Evolutionary conservation across 1,140 invertebrate species (phyloP).

Genomic region (Cotesia typhae): DNA sequence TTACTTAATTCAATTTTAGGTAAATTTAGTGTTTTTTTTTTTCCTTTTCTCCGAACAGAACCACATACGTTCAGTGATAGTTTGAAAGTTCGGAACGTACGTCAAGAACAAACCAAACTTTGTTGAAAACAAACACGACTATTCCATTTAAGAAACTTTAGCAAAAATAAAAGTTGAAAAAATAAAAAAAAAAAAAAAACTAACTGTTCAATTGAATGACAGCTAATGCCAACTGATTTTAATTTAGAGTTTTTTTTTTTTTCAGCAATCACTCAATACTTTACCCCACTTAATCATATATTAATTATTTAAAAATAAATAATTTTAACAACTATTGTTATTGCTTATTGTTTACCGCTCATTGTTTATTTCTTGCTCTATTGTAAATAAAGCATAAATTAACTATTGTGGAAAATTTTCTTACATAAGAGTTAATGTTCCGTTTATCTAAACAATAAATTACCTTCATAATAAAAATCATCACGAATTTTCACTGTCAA

Average conservation of each 20-base stretch:
- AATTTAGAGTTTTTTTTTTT: background rate
- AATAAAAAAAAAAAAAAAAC: background rate
- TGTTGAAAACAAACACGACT: constrained; percentile 26
- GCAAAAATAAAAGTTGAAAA: background rate
- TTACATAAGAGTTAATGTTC: no score
- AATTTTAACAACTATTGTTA: no score
- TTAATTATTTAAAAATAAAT: no score
- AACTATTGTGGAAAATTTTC: no score
- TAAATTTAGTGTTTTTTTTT: background rate
- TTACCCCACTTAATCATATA: background rate
- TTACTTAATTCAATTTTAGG: background rate
- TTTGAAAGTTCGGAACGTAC: constrained; percentile 20
- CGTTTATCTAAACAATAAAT: no score
- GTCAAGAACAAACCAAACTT: constrained; percentile 18
- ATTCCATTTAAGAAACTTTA: constrained; percentile 19
- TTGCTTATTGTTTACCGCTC: no score
- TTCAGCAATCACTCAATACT: background rate
- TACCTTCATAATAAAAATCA: no score
- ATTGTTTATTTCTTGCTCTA: no score
- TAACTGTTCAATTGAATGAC: background rate
- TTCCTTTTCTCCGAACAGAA: background rate
- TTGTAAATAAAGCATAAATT: no score
- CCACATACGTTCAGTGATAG: constrained; percentile 8
- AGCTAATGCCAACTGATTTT: background rate
- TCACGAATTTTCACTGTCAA: no score